Evolutionary conservation across 2,888 invertebrate genomes (phyloP).

Genomic region (Ichneumoninae sp.): DNA sequence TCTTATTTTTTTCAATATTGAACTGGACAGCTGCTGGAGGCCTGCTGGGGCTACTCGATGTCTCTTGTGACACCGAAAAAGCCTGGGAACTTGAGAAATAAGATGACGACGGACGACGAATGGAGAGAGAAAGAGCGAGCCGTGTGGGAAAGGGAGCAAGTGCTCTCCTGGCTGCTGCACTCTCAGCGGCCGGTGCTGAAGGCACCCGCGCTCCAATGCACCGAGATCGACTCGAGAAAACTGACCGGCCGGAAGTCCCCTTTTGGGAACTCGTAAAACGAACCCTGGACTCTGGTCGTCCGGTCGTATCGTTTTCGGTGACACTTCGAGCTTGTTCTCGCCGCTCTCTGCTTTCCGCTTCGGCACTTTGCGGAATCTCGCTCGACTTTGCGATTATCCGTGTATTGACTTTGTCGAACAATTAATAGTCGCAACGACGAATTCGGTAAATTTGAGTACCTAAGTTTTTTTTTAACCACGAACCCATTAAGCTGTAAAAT

Average conservation of each 20-base stretch:
- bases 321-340: conserved; percentile 18
- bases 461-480: not conserved
- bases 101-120: conserved; percentile 29
- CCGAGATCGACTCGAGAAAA: conserved; percentile 61
- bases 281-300: conserved; percentile 45
- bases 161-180: conserved; percentile 6
- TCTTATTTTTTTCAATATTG: not conserved
- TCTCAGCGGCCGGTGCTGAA: conserved; percentile 22
- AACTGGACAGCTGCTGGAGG: conserved; percentile 22
- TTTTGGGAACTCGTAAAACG: conserved; percentile 65
- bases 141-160: conserved; percentile 32
- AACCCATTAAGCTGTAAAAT: not conserved
- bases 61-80: conserved; percentile 9
- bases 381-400: conserved; percentile 6
- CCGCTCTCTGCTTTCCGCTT: conserved; percentile 2
- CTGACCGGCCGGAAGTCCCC: conserved; percentile 66
- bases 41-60: conserved; percentile 1
- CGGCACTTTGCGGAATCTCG: conserved; percentile 39
- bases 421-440: not conserved
- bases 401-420: conserved; percentile 21
- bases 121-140: not conserved
- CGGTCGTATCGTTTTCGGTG: conserved; percentile 44
- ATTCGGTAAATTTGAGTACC: not conserved
- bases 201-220: conserved; percentile 54
- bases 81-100: conserved; percentile 51